A percentile compares a stretch with the other conserved stretches of the same genome.
These are phyloP conservation scores for Heterotilapia buettikoferi DNA, from an alignment of 2,113 vertebrate genomes.

Conservation along the genomic window DNA sequence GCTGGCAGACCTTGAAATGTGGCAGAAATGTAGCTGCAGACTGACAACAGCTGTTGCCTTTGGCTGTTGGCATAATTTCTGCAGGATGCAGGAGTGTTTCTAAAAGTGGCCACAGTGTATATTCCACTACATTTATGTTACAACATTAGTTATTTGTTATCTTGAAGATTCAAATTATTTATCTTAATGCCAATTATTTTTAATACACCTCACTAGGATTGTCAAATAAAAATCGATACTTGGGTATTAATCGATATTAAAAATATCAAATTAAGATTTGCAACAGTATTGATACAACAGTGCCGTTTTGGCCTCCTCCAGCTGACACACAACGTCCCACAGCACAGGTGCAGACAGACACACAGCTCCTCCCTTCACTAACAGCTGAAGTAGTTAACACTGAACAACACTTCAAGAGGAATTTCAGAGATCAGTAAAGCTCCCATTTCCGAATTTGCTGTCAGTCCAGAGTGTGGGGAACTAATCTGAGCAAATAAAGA, in stretches of 20 bases:
- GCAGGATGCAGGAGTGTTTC: too few species aligned
- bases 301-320: not conserved
- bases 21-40: not conserved
- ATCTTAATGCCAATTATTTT: not conserved
- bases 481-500: not conserved
- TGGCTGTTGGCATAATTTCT: not conserved
- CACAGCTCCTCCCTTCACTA: not conserved
- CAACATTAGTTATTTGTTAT: not conserved
- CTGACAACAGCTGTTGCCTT: not conserved
- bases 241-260: not conserved
- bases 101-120: not conserved
- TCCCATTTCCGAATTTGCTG: rapidly evolving
- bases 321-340: not conserved
- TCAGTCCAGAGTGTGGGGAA: not conserved
- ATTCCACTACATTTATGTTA: not conserved
- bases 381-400: not conserved
- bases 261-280: not conserved
- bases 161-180: rapidly evolving
- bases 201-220: not conserved
- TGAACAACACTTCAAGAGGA: not conserved
- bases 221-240: not conserved
- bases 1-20: not conserved
- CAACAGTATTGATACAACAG: not conserved
- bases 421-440: not conserved
- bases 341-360: not conserved